Conservation (phyloP, 2,888 invertebrate species). For the Suillia variegata region DNA sequence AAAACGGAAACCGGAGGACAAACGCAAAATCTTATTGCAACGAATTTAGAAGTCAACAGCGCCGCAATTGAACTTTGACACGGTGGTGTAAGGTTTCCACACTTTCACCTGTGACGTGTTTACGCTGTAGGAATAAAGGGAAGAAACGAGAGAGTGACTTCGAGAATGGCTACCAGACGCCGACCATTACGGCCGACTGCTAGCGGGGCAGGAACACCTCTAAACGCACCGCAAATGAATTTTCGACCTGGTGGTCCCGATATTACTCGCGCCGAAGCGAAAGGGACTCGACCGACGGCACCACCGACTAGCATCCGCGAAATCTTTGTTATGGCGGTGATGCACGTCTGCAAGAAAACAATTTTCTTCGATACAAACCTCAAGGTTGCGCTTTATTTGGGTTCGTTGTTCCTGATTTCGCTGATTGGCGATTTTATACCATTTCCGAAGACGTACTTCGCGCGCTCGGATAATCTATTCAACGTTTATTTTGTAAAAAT, state of each 20-base stretch:
- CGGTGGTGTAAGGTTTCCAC: too few relatives aligned
- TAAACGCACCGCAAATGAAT: slow-evolving; percentile 63
- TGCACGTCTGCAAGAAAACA: slow-evolving; percentile 86
- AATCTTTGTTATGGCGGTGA: slow-evolving; percentile 78
- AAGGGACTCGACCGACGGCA: slow-evolving; percentile 80
- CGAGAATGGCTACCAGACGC: slow-evolving; percentile 60
- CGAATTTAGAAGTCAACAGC: too few relatives aligned
- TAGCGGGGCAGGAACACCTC: slow-evolving; percentile 26
- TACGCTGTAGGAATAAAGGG: too few relatives aligned
- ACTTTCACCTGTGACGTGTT: too few relatives aligned
- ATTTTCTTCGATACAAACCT: slow-evolving; percentile 84
- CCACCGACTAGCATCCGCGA: slow-evolving; percentile 82
- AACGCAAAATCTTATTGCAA: too few relatives aligned
- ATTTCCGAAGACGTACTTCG: slow-evolving; percentile 84
- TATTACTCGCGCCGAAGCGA: slow-evolving; percentile 62
- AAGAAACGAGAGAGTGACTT: too few relatives aligned
- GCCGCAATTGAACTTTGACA: too few relatives aligned
- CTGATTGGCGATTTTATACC: slow-evolving; percentile 81
- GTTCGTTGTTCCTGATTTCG: slow-evolving; percentile 81
- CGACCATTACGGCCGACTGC: slow-evolving; percentile 54
- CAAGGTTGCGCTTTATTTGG: slow-evolving; percentile 85
- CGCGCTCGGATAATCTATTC: slow-evolving; percentile 89
- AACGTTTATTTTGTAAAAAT: slow-evolving; percentile 95
- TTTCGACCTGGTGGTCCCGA: slow-evolving; percentile 66
- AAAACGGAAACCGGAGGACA: too few relatives aligned